Evolutionary conservation across 2,888 invertebrate species (phyloP).

Genomic region (Cantharis lateralis): DNA sequence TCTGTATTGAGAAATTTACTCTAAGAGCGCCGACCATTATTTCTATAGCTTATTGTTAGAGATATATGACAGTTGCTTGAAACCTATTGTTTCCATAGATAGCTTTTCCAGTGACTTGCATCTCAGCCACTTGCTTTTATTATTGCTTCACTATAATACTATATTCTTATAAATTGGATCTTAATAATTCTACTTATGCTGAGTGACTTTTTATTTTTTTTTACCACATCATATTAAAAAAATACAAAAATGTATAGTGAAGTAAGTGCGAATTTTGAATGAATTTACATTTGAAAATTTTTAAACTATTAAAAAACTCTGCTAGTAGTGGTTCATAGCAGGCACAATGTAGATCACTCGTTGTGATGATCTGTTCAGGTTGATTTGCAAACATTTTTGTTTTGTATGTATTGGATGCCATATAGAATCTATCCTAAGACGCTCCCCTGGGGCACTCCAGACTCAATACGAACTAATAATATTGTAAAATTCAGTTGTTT

Average conservation of each 20-base stretch:
- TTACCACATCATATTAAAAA: too few relatives aligned
- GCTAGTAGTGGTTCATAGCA: too few relatives aligned
- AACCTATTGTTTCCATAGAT: neutral
- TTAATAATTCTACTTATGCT: neutral
- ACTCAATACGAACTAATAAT: too few relatives aligned
- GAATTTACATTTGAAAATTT: neutral
- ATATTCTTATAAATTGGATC: neutral
- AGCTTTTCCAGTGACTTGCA: neutral
- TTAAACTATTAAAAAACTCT: too few relatives aligned
- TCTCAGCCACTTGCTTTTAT: neutral
- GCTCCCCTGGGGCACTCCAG: too few relatives aligned
- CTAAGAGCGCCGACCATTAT: neutral
- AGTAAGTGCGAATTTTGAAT: neutral
- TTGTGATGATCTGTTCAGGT: too few relatives aligned
- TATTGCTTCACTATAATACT: neutral
- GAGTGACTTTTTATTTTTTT: too few relatives aligned
- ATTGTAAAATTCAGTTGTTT: too few relatives aligned
- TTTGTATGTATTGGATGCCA: too few relatives aligned
- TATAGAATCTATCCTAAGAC: too few relatives aligned
- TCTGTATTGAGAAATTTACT: neutral
- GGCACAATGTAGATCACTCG: too few relatives aligned
- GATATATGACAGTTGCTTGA: neutral
- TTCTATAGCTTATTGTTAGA: neutral
- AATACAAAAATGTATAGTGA: neutral
- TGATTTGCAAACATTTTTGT: too few relatives aligned